Base-by-base conservation (phyloP, 2,888 invertebrate genomes). In the Ametastegia equiseti region DNA sequence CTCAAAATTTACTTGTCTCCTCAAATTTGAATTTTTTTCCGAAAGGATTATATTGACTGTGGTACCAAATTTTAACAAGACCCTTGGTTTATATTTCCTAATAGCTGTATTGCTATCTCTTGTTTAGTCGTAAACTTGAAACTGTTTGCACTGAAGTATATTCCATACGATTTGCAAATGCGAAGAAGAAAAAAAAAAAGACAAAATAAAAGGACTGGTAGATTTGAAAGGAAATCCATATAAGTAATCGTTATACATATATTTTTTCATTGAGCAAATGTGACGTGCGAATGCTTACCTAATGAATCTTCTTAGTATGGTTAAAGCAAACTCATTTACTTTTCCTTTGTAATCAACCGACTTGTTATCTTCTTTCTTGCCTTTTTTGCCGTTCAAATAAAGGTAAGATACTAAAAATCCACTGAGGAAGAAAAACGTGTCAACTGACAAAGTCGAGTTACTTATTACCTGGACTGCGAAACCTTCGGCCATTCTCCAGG, bases 371-470 rank as follows among this genome's bases (percentile, higher is more conserved):
- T 82, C 81, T 63, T 83, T 83, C 39, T 82, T 84, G 33, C 82
- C 83, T 65, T 83, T 86, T n/a, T 39, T 73, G 73, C 83, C 77
- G 54, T 84, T 87, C 60, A 88, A 84, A 82, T 88, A 91, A 42
- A 88, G 73, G 75, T 89, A 88, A 0, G 88, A 79, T 27, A 91
- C 42, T 1, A 92, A 84, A 81, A 91, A 90, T 2, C 92, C 92
- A 81, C 90, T 92, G 9, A 93, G 81, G 82, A 93, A 92, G 83
- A 93, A 92, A 84, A 90, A 93, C 0, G 93, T 92, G 83, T 93
- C 93, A 27, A 93, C 93, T 5, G 92, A 91, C n/a, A 92, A 87
- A 0, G 92, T 91, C 0, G 93, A 91, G 83, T 93, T 93, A 81
- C 90, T 90, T 42, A 93, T 81, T 9, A 92, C 85, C 86, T 93